Conservation (phyloP, 1,140 invertebrate genomes). For the Philopotamus ludificatus region DNA sequence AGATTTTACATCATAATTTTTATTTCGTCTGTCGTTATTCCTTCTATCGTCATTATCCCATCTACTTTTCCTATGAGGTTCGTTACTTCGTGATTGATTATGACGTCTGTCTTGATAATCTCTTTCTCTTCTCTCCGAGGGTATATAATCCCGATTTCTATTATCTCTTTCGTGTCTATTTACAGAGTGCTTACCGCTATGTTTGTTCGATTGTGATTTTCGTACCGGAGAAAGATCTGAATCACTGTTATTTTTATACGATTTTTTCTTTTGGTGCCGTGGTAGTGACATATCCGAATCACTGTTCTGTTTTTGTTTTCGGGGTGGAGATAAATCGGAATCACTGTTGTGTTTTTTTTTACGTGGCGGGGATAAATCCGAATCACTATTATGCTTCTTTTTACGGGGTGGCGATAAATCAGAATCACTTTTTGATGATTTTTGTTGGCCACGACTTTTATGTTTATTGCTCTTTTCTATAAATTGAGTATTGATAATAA, state of each 20-base stretch:
- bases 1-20: neutral
- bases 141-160: too few relatives aligned
- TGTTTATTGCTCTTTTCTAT: too few relatives aligned
- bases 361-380: conserved; percentile 41
- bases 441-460: too few relatives aligned
- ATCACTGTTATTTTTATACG: conserved; percentile 16
- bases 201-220: neutral
- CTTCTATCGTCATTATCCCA: conserved; percentile 32
- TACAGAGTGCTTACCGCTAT: neutral
- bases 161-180: neutral
- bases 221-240: conserved; percentile 44
- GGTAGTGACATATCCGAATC: conserved; percentile 45
- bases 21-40: neutral
- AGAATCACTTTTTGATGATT: too few relatives aligned
- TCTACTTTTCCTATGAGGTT: conserved; percentile 36
- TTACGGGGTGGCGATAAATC: too few relatives aligned
- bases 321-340: conserved; percentile 35
- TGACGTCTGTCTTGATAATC: conserved; percentile 2
- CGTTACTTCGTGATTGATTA: conserved; percentile 36
- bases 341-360: conserved; percentile 25
- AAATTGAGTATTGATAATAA: too few relatives aligned
- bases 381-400: conserved; percentile 42
- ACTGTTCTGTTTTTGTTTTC: conserved; percentile 20
- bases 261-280: conserved; percentile 41
- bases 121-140: neutral